These are phyloP conservation scores for Fulmarus glacialis DNA, from an alignment of 2,113 vertebrate species.

Conservation along the genomic window DNA sequence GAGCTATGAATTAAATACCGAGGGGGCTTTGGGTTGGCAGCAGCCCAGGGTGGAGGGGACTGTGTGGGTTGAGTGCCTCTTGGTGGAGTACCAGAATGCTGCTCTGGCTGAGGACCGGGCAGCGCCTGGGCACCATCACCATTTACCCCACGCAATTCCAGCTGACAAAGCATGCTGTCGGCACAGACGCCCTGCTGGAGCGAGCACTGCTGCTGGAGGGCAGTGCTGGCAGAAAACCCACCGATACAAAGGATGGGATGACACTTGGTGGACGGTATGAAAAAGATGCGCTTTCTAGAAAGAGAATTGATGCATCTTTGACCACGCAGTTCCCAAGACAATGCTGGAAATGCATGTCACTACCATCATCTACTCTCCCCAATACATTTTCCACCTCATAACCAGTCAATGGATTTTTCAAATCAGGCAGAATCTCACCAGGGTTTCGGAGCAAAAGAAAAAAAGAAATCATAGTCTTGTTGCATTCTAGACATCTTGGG, in stretches of 20 bases:
- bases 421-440: neutral
- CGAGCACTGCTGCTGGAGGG: neutral
- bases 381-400: neutral
- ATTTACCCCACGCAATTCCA: neutral
- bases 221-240: neutral
- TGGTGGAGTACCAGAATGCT: neutral
- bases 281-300: neutral
- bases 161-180: accelerated
- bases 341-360: neutral
- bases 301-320: neutral
- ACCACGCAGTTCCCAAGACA: neutral
- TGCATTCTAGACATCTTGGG: neutral
- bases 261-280: neutral
- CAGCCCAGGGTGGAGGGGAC: neutral
- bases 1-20: neutral
- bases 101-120: neutral
- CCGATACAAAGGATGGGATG: accelerated
- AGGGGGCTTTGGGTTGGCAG: neutral
- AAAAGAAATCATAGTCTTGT: neutral
- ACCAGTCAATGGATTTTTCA: neutral
- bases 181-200: neutral
- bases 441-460: neutral
- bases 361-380: neutral
- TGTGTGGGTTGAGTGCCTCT: neutral
- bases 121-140: neutral